A percentile compares a stretch with the other conserved stretches of the same genome.
Evolutionary conservation across 2,113 vertebrate genomes (phyloP).

Genomic region (Psittacus erithacus): DNA sequence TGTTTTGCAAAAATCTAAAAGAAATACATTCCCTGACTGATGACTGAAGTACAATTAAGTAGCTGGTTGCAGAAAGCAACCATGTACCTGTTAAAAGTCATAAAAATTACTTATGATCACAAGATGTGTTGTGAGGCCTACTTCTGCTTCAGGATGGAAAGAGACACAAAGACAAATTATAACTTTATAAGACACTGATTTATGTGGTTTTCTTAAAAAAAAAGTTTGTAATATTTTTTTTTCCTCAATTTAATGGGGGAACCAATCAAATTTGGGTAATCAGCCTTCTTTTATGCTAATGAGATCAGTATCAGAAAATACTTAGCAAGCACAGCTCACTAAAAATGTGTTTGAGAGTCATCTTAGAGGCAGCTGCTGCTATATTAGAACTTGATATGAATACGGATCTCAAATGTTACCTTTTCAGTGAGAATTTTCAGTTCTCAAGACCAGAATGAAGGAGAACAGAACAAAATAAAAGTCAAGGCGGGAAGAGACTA

Average conservation of each 20-base stretch:
- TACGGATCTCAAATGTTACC: neutral
- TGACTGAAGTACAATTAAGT: neutral
- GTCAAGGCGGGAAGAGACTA: neutral
- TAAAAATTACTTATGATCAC: neutral
- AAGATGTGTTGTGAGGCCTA: neutral
- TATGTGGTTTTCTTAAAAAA: neutral
- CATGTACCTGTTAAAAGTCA: neutral
- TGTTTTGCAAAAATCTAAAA: neutral
- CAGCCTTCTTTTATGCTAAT: neutral
- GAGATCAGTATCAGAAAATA: neutral
- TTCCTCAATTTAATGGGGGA: neutral
- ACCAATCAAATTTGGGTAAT: neutral
- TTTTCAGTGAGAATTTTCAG: neutral
- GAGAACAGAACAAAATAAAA: neutral
- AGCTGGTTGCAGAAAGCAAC: neutral
- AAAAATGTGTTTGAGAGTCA: neutral
- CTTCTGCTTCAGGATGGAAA: neutral
- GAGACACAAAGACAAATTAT: neutral
- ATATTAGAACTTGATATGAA: neutral
- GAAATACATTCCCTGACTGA: neutral
- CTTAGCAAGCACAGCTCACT: slow-evolving; percentile 22
- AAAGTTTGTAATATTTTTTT: neutral
- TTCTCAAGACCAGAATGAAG: neutral
- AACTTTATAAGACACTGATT: neutral
- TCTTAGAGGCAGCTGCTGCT: slow-evolving; percentile 2